Evolutionary conservation across 2,797 vertebrate species (phyloP), one percentile per base, ranked within the genome.

Genomic region (Pseudochirops cupreus): DNA sequence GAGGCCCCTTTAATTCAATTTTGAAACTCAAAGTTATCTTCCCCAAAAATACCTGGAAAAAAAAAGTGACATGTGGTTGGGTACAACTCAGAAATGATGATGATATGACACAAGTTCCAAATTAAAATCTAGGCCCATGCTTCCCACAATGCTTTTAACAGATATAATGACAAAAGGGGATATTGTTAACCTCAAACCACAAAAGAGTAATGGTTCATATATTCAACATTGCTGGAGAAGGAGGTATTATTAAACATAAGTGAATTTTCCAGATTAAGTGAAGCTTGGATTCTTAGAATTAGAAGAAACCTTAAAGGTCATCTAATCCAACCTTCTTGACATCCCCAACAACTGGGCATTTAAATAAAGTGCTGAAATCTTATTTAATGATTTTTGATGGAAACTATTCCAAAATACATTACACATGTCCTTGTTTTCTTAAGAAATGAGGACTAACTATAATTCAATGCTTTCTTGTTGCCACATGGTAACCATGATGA

Each of bases 1-100:
- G 74, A 87, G 39, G 74, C 74, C 74, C 39, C 50, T 87, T 46
- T 87, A 46, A 87, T 87, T 87, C 74, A 87, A 39, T 87, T 87
- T 87, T 87, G 74, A 87, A 87, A 87, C 46, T 87, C 74, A 87
- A 52, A 87, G 39, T 87, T 50, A 87, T 87, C 74, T 82, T 82
- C 74, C 74, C 67, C 74, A 7, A 82, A 82, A 58, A 82, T 21
- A 87, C 74, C 39, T 87, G 39, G 74, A 50, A 87, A 46, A 87
- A n/a, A 82, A 87, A 87, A 87, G 74, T 87, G 74, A 87, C 74
- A 87, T 28, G 39, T 74, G 67, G 67, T 74, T 74, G 67, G 67
- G 67, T 26, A 87, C 74, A 87, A 87, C 74, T 87, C 74, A 87
- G 74, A 87, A 50, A 87, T 26, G 74, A 87, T 21, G n/a, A 82